Evolutionary conservation across 2,113 vertebrate species (phyloP).

Genomic region (Tyto alba): DNA sequence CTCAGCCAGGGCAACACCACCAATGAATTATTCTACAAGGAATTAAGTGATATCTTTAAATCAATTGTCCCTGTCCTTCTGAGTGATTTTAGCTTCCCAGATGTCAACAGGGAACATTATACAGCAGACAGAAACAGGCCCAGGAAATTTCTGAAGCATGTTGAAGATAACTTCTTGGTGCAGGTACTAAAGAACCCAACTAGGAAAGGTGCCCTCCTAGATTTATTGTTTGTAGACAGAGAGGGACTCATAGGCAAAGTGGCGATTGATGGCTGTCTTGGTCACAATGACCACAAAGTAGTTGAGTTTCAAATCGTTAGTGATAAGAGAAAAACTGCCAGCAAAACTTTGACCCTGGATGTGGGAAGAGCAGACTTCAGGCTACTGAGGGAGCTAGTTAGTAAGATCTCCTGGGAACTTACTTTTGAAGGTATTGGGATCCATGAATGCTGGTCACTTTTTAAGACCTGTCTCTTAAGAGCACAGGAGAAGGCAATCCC

Average conservation of each 20-base stretch:
- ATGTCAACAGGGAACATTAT: background rate
- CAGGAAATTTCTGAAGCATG: background rate
- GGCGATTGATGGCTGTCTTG: background rate
- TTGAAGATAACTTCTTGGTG: background rate
- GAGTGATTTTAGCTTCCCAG: background rate
- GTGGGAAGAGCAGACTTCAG: rapidly evolving
- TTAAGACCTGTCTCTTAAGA: background rate
- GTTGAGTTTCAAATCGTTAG: background rate
- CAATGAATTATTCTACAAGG: background rate
- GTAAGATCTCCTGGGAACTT: background rate
- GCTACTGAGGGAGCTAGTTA: background rate
- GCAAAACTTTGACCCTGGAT: background rate
- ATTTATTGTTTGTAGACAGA: background rate
- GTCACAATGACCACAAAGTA: background rate
- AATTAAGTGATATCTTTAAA: background rate
- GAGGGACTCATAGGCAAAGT: background rate
- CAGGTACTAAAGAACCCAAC: background rate
- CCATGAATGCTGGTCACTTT: background rate
- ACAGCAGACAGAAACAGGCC: background rate
- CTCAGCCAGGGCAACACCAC: background rate
- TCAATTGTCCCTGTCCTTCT: background rate
- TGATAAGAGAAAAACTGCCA: background rate
- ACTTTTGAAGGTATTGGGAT: background rate
- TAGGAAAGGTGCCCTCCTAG: background rate
- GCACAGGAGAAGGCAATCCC: background rate